These are phyloP conservation scores for Daboia siamensis DNA, from an alignment of 2,113 vertebrate species.

Conservation along the genomic window DNA sequence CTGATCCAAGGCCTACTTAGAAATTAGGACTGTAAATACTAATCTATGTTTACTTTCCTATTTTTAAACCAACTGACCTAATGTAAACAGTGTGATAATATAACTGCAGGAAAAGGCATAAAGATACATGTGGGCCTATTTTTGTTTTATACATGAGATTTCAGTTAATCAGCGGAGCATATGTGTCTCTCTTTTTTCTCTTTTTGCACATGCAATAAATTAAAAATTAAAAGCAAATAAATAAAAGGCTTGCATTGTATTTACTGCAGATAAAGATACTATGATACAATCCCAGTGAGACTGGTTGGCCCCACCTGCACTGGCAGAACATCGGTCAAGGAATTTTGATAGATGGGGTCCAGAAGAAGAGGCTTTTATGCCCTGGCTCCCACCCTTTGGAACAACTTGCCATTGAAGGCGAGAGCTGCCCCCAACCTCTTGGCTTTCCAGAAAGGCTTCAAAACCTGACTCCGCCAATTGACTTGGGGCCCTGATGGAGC, in stretches of 20 bases:
- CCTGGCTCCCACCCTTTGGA: neutral
- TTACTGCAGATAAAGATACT: neutral
- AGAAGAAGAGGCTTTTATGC: neutral
- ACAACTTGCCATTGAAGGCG: neutral
- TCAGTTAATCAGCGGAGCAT: neutral
- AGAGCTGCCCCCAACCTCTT: neutral
- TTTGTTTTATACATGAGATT: neutral
- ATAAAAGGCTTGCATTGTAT: neutral
- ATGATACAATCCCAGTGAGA: neutral
- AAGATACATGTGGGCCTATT: neutral
- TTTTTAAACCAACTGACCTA: neutral
- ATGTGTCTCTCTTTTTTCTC: neutral
- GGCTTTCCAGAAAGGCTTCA: neutral
- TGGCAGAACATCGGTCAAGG: neutral
- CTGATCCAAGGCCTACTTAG: neutral
- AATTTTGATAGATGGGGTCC: neutral
- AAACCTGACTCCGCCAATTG: neutral
- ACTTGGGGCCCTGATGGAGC: neutral
- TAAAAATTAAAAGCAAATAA: neutral
- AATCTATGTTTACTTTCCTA: neutral
- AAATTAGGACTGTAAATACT: neutral
- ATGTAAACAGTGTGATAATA: neutral
- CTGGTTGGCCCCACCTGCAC: neutral
- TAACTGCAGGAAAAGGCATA: neutral
- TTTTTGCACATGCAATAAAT: neutral